A percentile compares a stretch with the other conserved stretches of the same genome.
Evolutionary conservation across 2,888 invertebrate genomes (phyloP).

Genomic region (Ceramica pisi): DNA sequence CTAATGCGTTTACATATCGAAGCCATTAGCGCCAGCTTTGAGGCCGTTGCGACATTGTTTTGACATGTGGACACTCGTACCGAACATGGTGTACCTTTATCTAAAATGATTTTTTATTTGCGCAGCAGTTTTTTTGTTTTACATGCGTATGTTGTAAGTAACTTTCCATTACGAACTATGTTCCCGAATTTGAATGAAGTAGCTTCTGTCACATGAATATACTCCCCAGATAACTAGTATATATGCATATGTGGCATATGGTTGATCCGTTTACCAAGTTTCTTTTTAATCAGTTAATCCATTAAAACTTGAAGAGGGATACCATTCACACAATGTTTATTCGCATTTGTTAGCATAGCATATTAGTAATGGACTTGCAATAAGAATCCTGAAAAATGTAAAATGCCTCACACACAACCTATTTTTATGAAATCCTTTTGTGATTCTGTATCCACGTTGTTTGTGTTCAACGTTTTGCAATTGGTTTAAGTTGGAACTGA

Average conservation of each 20-base stretch:
- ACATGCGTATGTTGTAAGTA: background rate
- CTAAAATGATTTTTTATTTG: conserved; percentile 30
- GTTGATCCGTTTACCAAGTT: too few relatives aligned
- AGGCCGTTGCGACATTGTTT: conserved; percentile 37
- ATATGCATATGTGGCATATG: too few relatives aligned
- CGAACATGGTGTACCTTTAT: conserved; percentile 5
- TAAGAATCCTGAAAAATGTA: background rate
- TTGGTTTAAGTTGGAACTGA: background rate
- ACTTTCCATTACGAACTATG: conserved; percentile 12
- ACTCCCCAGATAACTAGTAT: too few relatives aligned
- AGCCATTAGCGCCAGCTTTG: conserved; percentile 68
- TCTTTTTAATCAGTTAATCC: too few relatives aligned
- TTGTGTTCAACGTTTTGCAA: background rate
- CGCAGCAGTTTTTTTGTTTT: conserved; percentile 18
- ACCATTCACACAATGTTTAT: too few relatives aligned
- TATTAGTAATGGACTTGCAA: too few relatives aligned
- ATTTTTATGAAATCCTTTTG: background rate
- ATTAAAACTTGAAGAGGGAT: too few relatives aligned
- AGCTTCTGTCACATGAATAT: background rate
- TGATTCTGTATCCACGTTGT: background rate
- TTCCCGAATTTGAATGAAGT: background rate
- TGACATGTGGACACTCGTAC: conserved; percentile 23
- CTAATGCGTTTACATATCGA: conserved; percentile 79
- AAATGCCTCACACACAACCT: background rate
- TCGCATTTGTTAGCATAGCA: too few relatives aligned